A percentile compares a stretch with the other conserved stretches of the same genome.
Evolutionary conservation across 2,888 invertebrate genomes (phyloP).

Genomic region (Campoplex nolae): DNA sequence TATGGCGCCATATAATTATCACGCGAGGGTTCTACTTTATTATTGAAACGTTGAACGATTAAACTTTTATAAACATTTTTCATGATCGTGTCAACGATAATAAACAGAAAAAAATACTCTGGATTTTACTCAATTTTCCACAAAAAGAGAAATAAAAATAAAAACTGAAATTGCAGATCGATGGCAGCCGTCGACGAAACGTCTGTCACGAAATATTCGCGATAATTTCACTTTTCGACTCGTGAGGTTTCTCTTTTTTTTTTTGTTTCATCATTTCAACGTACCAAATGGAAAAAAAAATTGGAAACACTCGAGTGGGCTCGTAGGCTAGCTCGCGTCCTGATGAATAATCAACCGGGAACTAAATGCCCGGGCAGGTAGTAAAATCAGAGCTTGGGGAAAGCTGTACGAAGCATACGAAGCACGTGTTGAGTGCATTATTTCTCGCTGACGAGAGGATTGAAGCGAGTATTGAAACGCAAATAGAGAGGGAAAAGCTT

Average conservation of each 20-base stretch:
- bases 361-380: conserved; percentile 28
- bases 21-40: too few relatives aligned
- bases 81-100: too few relatives aligned
- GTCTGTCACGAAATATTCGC: too few relatives aligned
- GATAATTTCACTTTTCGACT: not conserved
- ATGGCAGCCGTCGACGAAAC: too few relatives aligned
- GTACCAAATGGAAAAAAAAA: not conserved
- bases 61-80: too few relatives aligned
- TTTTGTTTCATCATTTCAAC: not conserved
- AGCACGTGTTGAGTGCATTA: conserved; percentile 49
- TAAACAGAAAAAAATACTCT: too few relatives aligned
- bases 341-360: conserved; percentile 53
- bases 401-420: conserved; percentile 14
- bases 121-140: too few relatives aligned
- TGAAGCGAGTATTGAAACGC: conserved; percentile 3
- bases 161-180: too few relatives aligned
- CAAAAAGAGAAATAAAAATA: too few relatives aligned
- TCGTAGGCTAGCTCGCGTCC: not conserved
- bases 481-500: conserved; percentile 13
- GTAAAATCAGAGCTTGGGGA: conserved; percentile 23
- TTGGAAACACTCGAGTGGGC: not conserved
- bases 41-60: too few relatives aligned
- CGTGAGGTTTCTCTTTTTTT: not conserved
- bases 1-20: too few relatives aligned
- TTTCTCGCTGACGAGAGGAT: conserved; percentile 30